Evolutionary conservation across 2,797 vertebrate genomes (phyloP).

Genomic region (Cuculus canorus): DNA sequence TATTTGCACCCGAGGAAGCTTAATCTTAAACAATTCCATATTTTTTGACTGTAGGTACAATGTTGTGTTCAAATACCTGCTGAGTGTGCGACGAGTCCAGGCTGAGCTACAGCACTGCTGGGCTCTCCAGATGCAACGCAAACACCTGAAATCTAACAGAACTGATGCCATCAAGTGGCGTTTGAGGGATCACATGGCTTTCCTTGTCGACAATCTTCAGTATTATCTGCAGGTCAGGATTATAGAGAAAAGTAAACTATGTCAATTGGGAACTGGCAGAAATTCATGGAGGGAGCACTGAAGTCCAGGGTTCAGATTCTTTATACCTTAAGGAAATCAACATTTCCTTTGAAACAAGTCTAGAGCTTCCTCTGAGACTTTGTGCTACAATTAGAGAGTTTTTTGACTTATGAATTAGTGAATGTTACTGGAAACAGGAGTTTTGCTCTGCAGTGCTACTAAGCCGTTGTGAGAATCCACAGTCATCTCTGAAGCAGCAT

Average conservation of each 20-base stretch:
- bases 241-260: not conserved
- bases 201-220: slow-evolving; percentile 97
- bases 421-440: not conserved
- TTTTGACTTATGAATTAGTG: not conserved
- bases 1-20: not conserved
- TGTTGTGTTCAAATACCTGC: slow-evolving; percentile 94
- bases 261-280: not conserved
- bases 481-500: not conserved
- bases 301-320: not conserved
- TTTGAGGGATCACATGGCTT: slow-evolving; percentile 97
- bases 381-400: not conserved
- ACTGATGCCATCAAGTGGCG: slow-evolving; percentile 93
- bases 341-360: not conserved
- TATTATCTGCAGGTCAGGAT: slow-evolving; percentile 93
- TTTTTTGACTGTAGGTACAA: slow-evolving; percentile 87
- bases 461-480: not conserved
- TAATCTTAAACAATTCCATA: not conserved
- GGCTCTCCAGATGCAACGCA: slow-evolving; percentile 98
- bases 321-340: not conserved
- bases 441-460: not conserved
- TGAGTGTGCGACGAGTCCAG: slow-evolving; percentile 94
- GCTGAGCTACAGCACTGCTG: slow-evolving; percentile 97
- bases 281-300: not conserved
- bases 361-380: not conserved
- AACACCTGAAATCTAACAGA: slow-evolving; percentile 92